Base-by-base conservation (phyloP, 2,797 vertebrate species). In the Pangasius sanitwongsei region DNA sequence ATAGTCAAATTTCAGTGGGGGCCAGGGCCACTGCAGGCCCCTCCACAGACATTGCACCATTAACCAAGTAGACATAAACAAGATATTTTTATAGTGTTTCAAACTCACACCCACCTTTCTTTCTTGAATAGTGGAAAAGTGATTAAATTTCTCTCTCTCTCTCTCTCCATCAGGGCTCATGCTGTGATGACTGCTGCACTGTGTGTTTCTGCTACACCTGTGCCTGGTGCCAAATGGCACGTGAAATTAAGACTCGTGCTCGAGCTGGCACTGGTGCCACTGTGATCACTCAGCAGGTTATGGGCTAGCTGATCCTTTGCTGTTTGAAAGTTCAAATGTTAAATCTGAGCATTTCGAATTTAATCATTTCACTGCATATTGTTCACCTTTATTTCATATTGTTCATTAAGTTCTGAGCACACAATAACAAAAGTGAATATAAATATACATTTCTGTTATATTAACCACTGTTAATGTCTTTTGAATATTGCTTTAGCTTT, bases 181-280 rank as follows among this genome's bases (percentile, higher is more conserved):
- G 28, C 88, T 95, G 94, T n/a, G 94, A 92, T 0, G 96, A 96
- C 92, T 93, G 82, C 85, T 95, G 93, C 31, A 91, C 77, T 0
- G 0, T 94, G 0, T 0, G n/a, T 0, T 96, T 61, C 78, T 96
- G 95, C 59, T 96, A 95, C 91, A 0, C 41, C 0, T 96, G 92
- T 8, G 91, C 88, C 20, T 96, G 95, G 95, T 96, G 95, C 91
- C 95, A 96, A 93, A 96, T 96, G 95, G 69, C 93, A 5, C 93
- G 95, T 0, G 95, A 96, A 89, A 0, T 95, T 83, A 95, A 95
- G 88, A 92, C 88, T n/a, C 91, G 94, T 57, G 37, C 12, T 4
- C 69, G 7, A 0, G 0, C 1, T 0, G 0, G 12, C 25, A 2
- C 0, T n/a, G 16, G n/a, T 48, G 48, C 89, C 25, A 18, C 7